Conservation (phyloP, 2,113 vertebrate species). For the Picathartes gymnocephalus region DNA sequence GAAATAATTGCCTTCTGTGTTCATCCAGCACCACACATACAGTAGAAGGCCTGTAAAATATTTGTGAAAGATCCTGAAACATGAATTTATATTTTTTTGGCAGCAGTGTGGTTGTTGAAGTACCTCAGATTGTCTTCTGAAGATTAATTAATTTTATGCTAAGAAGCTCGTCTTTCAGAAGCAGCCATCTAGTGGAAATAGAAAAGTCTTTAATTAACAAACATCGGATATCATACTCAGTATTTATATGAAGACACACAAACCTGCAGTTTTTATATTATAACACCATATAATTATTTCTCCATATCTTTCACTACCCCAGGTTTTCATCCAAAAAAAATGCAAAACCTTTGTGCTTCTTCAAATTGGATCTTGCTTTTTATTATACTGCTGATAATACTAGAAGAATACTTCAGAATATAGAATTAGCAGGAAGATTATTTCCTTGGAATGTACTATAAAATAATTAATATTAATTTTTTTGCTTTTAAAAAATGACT, state of each 20-base stretch:
- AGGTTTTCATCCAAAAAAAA: not conserved
- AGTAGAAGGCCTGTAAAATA: not conserved
- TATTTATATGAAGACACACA: not conserved
- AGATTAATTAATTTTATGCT: conserved; percentile 63
- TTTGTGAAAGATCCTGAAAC: not conserved
- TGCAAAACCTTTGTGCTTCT: not conserved
- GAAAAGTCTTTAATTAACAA: conserved; percentile 45
- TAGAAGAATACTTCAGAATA: not conserved
- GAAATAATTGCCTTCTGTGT: conserved; percentile 3
- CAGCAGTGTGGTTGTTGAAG: not conserved
- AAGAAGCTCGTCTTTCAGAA: conserved; percentile 29
- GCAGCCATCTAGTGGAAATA: conserved; percentile 28
- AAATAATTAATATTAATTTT: not conserved
- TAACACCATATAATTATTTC: conserved; percentile 10
- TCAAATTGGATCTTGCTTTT: not conserved
- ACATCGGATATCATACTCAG: not conserved
- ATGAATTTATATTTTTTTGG: not conserved
- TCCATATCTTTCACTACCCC: not conserved
- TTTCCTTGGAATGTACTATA: not conserved
- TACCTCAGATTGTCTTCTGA: not conserved
- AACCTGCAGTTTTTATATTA: conserved; percentile 4
- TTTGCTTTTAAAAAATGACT: not conserved
- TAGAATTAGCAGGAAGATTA: not conserved
- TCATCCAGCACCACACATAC: not conserved
- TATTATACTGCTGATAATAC: not conserved